phyloP scores from a whole-genome alignment of 2,113 vertebrate genomes.

The Ranitomeya imitator region DNA sequence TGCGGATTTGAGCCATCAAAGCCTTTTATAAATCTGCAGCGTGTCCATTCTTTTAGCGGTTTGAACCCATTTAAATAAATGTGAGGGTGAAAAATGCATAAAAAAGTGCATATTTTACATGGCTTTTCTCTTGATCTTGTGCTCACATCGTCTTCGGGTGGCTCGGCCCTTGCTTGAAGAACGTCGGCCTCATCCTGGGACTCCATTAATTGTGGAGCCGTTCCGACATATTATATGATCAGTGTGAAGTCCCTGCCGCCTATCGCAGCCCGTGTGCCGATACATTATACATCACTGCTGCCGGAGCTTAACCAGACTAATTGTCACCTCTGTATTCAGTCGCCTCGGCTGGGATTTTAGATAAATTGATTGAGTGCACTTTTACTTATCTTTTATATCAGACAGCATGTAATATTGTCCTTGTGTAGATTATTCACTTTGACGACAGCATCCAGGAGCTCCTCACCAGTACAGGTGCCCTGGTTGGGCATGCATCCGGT shows the following conservation, averaged over 20 bases:
- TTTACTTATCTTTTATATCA: neutral
- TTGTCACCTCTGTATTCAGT: neutral
- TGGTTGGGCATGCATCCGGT: neutral
- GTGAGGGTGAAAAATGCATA: no score
- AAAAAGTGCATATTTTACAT: no score
- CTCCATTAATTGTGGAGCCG: neutral
- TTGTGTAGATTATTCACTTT: neutral
- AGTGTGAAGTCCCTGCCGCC: neutral
- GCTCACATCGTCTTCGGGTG: neutral
- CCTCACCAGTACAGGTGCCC: neutral
- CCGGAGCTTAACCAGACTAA: neutral
- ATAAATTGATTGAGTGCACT: conserved; percentile 1
- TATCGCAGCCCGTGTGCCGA: neutral
- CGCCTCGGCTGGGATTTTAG: neutral
- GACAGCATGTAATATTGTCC: neutral
- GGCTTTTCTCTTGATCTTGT: neutral
- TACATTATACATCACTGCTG: neutral
- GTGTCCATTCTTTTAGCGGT: no score
- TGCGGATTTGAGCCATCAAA: no score
- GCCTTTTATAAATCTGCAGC: no score
- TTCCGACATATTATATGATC: neutral
- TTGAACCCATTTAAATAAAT: no score
- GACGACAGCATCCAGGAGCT: neutral
- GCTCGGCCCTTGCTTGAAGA: neutral
- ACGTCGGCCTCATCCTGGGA: neutral